Evolutionary conservation across 2,888 invertebrate genomes (phyloP).

Genomic region (Prionchulus punctatus): DNA sequence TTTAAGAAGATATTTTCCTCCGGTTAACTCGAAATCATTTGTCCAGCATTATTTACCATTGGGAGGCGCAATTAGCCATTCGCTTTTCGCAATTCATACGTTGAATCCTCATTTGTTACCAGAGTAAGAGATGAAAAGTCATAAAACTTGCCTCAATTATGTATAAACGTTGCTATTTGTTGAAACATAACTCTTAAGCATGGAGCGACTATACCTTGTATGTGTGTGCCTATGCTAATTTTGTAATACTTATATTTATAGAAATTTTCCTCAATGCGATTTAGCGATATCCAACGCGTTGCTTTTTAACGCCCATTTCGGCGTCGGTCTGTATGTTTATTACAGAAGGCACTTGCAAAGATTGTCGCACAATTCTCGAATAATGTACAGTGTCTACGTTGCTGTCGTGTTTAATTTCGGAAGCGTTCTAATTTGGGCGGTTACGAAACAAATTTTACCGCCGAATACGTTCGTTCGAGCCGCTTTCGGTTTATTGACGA

Average conservation of each 20-base stretch:
- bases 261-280: conserved; percentile 32
- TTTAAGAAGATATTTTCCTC: neutral
- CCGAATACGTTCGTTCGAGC: conserved; percentile 51
- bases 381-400: conserved; percentile 8
- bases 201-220: too few relatives aligned
- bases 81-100: neutral
- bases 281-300: conserved; percentile 47
- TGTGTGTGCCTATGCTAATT: neutral
- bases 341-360: conserved; percentile 52
- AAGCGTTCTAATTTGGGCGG: conserved; percentile 71
- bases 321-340: conserved; percentile 65
- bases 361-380: neutral
- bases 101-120: neutral
- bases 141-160: neutral
- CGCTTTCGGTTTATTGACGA: conserved; percentile 52
- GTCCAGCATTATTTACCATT: neutral
- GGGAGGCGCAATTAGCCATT: neutral
- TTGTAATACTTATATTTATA: conserved; percentile 18
- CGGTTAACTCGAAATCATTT: neutral
- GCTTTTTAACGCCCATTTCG: conserved; percentile 59
- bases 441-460: conserved; percentile 59
- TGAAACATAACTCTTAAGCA: too few relatives aligned
- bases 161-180: neutral
- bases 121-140: neutral
- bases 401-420: conserved; percentile 64